Evolutionary conservation across 2,888 invertebrate species (phyloP).

Genomic region (Drosophila setosimentum): DNA sequence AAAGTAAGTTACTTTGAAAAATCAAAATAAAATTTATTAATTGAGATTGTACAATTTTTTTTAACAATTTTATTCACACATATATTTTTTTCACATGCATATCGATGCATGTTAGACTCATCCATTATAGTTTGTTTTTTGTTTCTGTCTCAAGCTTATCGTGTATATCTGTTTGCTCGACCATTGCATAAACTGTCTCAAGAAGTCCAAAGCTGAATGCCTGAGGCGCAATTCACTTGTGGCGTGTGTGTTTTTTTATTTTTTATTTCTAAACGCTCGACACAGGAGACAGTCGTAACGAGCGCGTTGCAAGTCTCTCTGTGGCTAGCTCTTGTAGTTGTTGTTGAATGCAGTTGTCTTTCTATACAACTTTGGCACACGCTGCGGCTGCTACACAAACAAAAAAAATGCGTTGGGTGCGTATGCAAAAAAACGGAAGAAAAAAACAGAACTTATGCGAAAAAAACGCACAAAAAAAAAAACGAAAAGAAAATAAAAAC

Average conservation of each 20-base stretch:
- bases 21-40: background rate
- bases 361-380: constrained; percentile 64
- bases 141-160: constrained; percentile 1
- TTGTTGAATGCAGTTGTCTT: constrained; percentile 24
- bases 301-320: constrained; percentile 26
- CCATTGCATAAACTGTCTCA: constrained; percentile 11
- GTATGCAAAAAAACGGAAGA: constrained; percentile 63
- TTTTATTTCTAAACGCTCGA: constrained; percentile 15
- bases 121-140: constrained; percentile 9
- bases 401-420: constrained; percentile 65
- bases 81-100: no score
- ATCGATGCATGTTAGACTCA: constrained; percentile 2
- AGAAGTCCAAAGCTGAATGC: constrained; percentile 8
- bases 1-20: background rate
- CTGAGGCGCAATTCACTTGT: constrained; percentile 17
- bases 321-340: background rate
- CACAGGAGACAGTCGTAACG: constrained; percentile 30
- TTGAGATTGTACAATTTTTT: background rate
- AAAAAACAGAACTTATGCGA: constrained; percentile 1
- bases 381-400: constrained; percentile 49
- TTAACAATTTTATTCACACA: background rate
- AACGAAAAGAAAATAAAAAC: constrained; percentile 11
- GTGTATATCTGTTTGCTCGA: constrained; percentile 12
- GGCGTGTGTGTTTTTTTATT: constrained; percentile 28
- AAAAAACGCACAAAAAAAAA: background rate